Conservation (phyloP, 2,888 invertebrate genomes). For the Scaptomyza cyrtandrae region DNA sequence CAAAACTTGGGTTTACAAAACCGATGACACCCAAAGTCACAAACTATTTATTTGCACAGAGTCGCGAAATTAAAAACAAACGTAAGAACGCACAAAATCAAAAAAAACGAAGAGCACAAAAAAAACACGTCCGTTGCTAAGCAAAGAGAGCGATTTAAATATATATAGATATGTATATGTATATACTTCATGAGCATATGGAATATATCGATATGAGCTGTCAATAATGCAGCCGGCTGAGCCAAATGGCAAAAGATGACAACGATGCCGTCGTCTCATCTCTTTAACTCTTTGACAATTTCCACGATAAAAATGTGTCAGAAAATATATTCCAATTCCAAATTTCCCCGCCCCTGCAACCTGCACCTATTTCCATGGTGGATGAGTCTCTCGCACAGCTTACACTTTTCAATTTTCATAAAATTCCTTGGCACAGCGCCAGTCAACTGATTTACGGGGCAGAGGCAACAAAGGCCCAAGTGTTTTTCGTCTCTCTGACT, state of each 20-base stretch:
- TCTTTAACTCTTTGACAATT: slow-evolving; percentile 77
- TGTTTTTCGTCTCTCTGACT: slow-evolving; percentile 48
- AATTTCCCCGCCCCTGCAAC: slow-evolving; percentile 35
- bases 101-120: no score
- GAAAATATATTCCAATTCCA: slow-evolving; percentile 74
- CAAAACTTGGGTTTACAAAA: no score
- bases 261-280: slow-evolving; percentile 17
- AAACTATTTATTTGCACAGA: no score
- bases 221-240: slow-evolving; percentile 65
- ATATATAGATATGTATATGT: no score
- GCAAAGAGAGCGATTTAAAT: no score
- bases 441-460: slow-evolving; percentile 73
- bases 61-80: no score
- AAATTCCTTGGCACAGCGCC: slow-evolving; percentile 70
- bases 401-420: slow-evolving; percentile 77
- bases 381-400: slow-evolving; percentile 33
- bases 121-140: no score
- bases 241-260: slow-evolving; percentile 34
- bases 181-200: slow-evolving; percentile 9
- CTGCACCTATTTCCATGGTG: neutral
- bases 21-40: no score
- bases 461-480: slow-evolving; percentile 46
- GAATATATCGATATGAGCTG: slow-evolving; percentile 63
- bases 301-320: slow-evolving; percentile 77
- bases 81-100: no score